phyloP scores from a whole-genome alignment of 1,140 invertebrate species.

The Hypothenemus hampei region DNA sequence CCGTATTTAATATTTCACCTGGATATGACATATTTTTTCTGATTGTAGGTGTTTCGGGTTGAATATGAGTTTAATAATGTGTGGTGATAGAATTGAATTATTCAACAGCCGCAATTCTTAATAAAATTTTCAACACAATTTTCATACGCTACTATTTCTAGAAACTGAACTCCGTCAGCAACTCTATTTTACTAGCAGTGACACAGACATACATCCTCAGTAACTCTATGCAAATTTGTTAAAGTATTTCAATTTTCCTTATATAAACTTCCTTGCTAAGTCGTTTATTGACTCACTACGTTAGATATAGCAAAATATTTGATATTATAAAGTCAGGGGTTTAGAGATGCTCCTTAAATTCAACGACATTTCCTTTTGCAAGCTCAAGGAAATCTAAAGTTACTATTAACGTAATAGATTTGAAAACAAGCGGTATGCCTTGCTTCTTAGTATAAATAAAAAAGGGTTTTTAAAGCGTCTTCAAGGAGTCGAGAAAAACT shows the following conservation, averaged over 20 bases:
- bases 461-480: neutral
- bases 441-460: conserved; percentile 1
- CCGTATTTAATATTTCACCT: conserved; percentile 33
- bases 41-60: neutral
- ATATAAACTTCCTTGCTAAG: conserved; percentile 12
- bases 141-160: no score
- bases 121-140: no score
- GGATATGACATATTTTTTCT: conserved; percentile 23
- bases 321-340: neutral
- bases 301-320: conserved; percentile 19
- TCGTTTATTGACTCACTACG: conserved; percentile 22
- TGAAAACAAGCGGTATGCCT: neutral
- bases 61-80: conserved; percentile 12
- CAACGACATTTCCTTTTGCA: neutral
- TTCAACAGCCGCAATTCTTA: conserved; percentile 7
- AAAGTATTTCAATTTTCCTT: conserved; percentile 22
- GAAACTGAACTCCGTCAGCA: no score
- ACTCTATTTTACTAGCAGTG: no score
- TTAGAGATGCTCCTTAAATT: neutral
- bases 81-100: conserved; percentile 9
- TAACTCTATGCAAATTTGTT: conserved; percentile 18
- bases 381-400: neutral
- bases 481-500: neutral
- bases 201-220: conserved; percentile 8
- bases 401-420: neutral